Conservation (phyloP, 2,888 invertebrate species). For the Melanostoma scalare region DNA sequence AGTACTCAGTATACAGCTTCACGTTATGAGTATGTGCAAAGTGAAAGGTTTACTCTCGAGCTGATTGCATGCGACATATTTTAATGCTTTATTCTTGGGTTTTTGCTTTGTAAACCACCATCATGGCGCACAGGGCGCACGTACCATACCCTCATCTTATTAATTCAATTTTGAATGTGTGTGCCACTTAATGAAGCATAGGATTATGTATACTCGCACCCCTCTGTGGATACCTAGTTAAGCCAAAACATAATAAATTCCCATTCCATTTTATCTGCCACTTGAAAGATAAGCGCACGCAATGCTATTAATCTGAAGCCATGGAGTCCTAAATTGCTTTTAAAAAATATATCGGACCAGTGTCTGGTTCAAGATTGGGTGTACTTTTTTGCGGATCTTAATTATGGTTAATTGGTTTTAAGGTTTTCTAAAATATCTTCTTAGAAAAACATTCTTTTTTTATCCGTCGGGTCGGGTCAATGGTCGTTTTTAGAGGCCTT, state of each 20-base stretch:
- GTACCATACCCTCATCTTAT: slow-evolving; percentile 68
- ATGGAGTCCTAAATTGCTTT: slow-evolving; percentile 51
- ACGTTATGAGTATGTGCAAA: slow-evolving; percentile 49
- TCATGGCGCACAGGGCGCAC: slow-evolving; percentile 42
- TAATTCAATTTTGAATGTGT: slow-evolving; percentile 63
- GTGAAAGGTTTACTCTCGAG: slow-evolving; percentile 63
- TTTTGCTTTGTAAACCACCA: slow-evolving; percentile 21
- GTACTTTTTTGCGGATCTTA: slow-evolving; percentile 74
- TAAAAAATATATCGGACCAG: slow-evolving; percentile 34
- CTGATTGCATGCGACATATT: slow-evolving; percentile 45
- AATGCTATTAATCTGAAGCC: slow-evolving; percentile 52
- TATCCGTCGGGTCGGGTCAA: not conserved
- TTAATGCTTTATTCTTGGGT: slow-evolving; percentile 21
- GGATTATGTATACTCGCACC: slow-evolving; percentile 24
- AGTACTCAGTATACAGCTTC: not conserved
- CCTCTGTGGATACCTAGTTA: slow-evolving; percentile 48
- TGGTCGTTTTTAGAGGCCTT: slow-evolving; percentile 39
- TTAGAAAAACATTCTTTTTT: slow-evolving; percentile 34
- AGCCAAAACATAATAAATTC: slow-evolving; percentile 48
- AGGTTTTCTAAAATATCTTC: slow-evolving; percentile 74
- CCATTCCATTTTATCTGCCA: slow-evolving; percentile 44
- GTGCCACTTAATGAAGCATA: slow-evolving; percentile 53
- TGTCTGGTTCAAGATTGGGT: not conserved
- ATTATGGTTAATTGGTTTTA: slow-evolving; percentile 81
- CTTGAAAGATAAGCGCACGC: slow-evolving; percentile 55